phyloP scores from a whole-genome alignment of 2,113 vertebrate species.

The Acrocephalus arundinaceus region DNA sequence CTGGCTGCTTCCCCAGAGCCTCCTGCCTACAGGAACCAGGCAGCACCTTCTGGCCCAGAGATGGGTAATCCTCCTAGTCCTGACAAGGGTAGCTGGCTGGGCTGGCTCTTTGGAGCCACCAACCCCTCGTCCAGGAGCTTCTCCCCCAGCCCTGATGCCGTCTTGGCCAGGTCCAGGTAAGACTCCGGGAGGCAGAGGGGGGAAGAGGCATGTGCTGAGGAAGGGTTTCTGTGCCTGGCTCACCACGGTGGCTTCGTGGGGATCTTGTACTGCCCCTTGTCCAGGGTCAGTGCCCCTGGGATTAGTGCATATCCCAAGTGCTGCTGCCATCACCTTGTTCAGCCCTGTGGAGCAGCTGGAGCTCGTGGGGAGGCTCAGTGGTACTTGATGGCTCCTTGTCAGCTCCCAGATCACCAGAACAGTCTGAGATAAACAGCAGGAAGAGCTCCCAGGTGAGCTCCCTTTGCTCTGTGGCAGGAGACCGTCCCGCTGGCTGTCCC shows the following conservation, averaged over 20 bases:
- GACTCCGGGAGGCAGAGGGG: not conserved
- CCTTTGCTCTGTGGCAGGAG: slow-evolving; percentile 70
- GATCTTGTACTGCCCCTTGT: rapidly evolving
- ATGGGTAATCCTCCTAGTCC: not conserved
- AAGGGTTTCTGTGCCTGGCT: not conserved
- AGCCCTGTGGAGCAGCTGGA: not conserved
- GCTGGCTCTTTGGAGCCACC: slow-evolving; percentile 86
- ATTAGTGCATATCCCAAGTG: rapidly evolving
- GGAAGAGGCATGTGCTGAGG: rapidly evolving
- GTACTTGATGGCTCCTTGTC: not conserved
- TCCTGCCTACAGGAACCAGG: rapidly evolving
- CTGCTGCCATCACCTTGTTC: rapidly evolving
- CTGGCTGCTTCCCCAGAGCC: not conserved
- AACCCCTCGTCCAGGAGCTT: not conserved
- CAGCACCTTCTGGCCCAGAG: not conserved
- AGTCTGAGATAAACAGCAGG: not conserved
- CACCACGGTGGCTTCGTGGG: rapidly evolving
- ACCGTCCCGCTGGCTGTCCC: slow-evolving; percentile 91
- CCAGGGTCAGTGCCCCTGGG: not conserved
- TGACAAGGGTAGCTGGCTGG: slow-evolving; percentile 66
- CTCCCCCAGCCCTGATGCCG: not conserved
- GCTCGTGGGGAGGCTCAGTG: rapidly evolving
- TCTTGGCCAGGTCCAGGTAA: slow-evolving; percentile 63
- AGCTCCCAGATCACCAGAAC: rapidly evolving
- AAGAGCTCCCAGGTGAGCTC: not conserved